These are phyloP conservation scores for Nipponia nippon DNA, from an alignment of 2,113 vertebrate species.

Conservation along the genomic window DNA sequence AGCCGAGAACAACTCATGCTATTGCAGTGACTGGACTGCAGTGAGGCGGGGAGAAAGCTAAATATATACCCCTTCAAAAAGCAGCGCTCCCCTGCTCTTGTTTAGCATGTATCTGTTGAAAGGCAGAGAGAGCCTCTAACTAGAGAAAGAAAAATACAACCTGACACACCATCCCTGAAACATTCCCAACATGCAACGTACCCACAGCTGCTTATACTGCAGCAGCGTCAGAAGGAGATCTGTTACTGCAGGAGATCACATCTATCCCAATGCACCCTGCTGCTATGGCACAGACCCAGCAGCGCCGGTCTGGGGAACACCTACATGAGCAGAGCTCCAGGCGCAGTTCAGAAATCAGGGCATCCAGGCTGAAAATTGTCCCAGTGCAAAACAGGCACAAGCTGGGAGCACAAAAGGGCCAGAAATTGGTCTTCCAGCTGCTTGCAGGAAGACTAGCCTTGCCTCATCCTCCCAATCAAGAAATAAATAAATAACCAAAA, in stretches of 20 bases:
- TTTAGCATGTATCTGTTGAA: not conserved
- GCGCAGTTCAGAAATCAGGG: not conserved
- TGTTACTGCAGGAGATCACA: not conserved
- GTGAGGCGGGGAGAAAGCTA: not conserved
- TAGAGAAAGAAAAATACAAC: not conserved
- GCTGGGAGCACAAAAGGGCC: not conserved
- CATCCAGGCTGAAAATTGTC: not conserved
- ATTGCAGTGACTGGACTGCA: not conserved
- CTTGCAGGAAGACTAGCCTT: not conserved
- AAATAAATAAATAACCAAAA: not conserved
- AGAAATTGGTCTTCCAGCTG: not conserved
- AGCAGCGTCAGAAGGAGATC: not conserved
- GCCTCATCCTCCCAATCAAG: not conserved
- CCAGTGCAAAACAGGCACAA: not conserved
- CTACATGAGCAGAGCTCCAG: not conserved
- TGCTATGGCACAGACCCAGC: not conserved
- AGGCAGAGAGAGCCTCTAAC: not conserved
- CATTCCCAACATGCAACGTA: not conserved
- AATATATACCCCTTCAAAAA: not conserved
- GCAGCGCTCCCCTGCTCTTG: constrained; percentile 21
- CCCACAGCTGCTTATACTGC: not conserved
- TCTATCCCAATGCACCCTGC: not conserved
- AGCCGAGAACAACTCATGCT: not conserved
- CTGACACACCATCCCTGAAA: not conserved
- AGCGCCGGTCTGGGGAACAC: fast-evolving